These are phyloP conservation scores for Latheticus oryzae DNA, from an alignment of 2,888 invertebrate species.

Conservation along the genomic window DNA sequence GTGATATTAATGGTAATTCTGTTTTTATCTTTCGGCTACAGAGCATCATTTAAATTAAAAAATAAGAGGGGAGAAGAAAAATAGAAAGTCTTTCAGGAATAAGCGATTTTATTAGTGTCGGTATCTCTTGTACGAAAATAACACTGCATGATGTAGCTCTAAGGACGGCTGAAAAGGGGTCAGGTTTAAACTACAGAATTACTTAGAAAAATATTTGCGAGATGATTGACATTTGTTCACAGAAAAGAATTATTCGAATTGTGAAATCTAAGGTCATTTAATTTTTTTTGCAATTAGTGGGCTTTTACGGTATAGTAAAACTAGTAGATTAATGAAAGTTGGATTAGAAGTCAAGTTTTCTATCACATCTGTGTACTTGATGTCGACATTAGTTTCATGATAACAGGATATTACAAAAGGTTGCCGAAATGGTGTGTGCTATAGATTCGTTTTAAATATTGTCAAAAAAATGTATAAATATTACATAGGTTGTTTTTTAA, in stretches of 20 bases:
- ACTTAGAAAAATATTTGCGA: conserved; percentile 14
- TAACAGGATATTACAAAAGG: conserved; percentile 37
- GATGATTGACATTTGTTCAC: conserved; percentile 4
- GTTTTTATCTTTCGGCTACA: too few species aligned
- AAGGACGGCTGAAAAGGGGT: conserved; percentile 24
- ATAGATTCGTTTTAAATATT: too few species aligned
- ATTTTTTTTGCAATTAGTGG: too few species aligned
- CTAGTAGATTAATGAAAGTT: conserved; percentile 30
- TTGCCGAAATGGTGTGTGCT: conserved; percentile 24
- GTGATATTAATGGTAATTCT: too few species aligned
- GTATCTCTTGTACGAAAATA: conserved; percentile 12
- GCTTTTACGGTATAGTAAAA: conserved; percentile 12
- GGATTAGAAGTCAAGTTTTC: conserved; percentile 32
- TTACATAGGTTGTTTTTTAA: too few species aligned
- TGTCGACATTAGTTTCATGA: conserved; percentile 19
- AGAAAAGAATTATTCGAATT: too few species aligned
- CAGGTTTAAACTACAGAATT: conserved; percentile 16
- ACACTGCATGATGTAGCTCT: conserved; percentile 6
- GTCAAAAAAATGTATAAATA: too few species aligned
- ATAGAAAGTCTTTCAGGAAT: too few species aligned
- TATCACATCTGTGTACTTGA: conserved; percentile 23
- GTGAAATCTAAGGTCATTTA: too few species aligned
- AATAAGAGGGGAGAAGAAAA: too few species aligned
- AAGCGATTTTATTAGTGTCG: conserved; percentile 2
- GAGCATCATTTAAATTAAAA: too few species aligned